Base-by-base conservation (phyloP, 2,797 vertebrate species). In the Micrastur ruficollis region DNA sequence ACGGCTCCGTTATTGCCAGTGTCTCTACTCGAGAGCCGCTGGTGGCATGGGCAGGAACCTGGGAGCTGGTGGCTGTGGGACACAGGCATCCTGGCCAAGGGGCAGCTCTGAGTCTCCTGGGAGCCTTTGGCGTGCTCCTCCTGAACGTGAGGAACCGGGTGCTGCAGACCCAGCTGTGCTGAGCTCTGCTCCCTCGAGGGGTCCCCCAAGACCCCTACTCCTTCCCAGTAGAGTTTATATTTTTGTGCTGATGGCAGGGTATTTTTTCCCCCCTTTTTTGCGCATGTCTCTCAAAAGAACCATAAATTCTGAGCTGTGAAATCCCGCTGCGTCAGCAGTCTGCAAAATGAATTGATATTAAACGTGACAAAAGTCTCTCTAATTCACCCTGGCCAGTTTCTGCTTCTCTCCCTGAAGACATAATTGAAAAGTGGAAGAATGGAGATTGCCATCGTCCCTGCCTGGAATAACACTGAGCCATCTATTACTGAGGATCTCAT, bases 311-410 rank as follows among this genome's bases (percentile, higher is more conserved):
- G 86, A 98, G 98, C 98, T 98, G 98, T 98, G 98, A 97, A 98
- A 98, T 98, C 98, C 97, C 78, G 98, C 98, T 98, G 98, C 84
- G 97, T 99, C 99, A 99, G 99, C 99, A 99, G 98, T 98, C 98
- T 98, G 98, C 96, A 95, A 98, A 99, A 99, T 98, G 98, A 99
- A 99, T 98, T 98, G 99, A 98, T 99, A 99, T 98, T 98, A 99
- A 99, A 99, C 94, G 97, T 98, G 98, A 98, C 98, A 97, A 98
- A 98, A 98, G 98, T 98, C 98, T 98, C 97, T 98, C 98, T 98
- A 98, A 98, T 98, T 98, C 98, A 97, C 98, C 97, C 98, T 31
- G 94, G 93, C 98, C 97, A 47, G 68, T 86, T 93, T 62, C 92
- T 89, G 92, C 91, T 62, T 34, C 31, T 46, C 50, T 81, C 78